Conservation (phyloP, 2,797 vertebrate species). For the Nannoperca obscura region DNA sequence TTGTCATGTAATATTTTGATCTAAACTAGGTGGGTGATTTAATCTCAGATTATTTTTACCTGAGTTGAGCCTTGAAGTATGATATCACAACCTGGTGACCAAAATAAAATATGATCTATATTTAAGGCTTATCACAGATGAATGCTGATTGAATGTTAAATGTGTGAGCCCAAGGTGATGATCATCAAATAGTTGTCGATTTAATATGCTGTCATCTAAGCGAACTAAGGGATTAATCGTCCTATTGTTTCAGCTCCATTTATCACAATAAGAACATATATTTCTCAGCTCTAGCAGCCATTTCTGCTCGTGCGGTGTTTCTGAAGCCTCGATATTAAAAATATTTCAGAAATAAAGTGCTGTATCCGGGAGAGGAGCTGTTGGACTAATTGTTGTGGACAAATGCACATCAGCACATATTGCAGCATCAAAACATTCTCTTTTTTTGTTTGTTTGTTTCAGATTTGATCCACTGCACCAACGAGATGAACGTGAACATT, state of each 20-base stretch:
- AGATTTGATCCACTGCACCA: slow-evolving; percentile 99
- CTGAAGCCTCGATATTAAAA: too few species aligned
- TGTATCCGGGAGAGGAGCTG: neutral
- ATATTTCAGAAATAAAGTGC: neutral
- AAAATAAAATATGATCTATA: neutral
- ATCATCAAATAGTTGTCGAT: too few species aligned
- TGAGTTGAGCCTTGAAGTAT: neutral
- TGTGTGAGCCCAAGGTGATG: too few species aligned
- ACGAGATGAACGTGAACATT: slow-evolving; percentile 99
- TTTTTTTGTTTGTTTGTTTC: neutral
- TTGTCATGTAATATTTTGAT: neutral
- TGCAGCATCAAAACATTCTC: neutral
- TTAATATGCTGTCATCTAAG: neutral
- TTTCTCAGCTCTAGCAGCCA: too few species aligned
- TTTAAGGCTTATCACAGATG: neutral
- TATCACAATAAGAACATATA: too few species aligned
- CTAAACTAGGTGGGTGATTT: neutral
- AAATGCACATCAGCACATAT: neutral
- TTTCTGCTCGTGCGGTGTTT: too few species aligned
- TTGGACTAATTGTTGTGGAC: neutral
- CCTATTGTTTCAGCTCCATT: too few species aligned
- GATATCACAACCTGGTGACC: neutral
- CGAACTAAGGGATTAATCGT: neutral
- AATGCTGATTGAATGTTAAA: too few species aligned
- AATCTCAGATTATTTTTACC: too few species aligned